Evolutionary conservation across 2,888 invertebrate genomes (phyloP), one percentile per base, ranked within the genome.

Genomic region (Himalopsyche japonica): DNA sequence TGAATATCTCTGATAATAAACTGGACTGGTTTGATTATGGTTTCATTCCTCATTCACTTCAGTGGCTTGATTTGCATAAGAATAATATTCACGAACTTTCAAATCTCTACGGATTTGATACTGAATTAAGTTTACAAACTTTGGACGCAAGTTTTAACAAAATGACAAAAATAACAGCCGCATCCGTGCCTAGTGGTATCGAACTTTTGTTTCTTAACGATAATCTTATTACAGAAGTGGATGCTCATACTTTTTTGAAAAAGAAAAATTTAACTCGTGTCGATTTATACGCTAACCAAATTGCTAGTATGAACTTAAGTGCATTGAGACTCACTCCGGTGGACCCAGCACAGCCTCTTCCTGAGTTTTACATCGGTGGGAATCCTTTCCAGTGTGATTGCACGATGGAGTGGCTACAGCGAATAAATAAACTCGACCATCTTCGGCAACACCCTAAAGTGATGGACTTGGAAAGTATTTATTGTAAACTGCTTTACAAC

Each of bases 321-420:
- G 95, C 96, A 20, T 92, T 97, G 87, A 93, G 94, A 87, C 91
- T 96, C 89, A 94, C 94, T 88, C 91, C 94, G 82, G 93, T 95
- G 82, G 92, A 94, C 3, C 93, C 93, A 87, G 94, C 94, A 88
- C 94, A 93, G 90, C 95, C 95, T 89, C 91, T 96, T 88, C 96
- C 96, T 20, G 94, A 95, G 89, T 96, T 97, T 90, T 96, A 95
- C 89, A 94, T 97, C 87, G 95, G 96, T 79, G 94, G 94, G 88
- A 97, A 97, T 92, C 97, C 97, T 85, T 95, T 97, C 89, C 93
- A 94, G 88, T 97, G 97, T 90, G 96, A 97, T 90, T 97, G 97
- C 90, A 95, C 95, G 88, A 96, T 97, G 96, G 97, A 97, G 91
- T 97, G 97, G 97, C 90, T 97, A 88, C 94, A 95, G 88, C 92